These are phyloP conservation scores for Lasioglossum zephyrum DNA, from an alignment of 2,888 invertebrate species.

Conservation along the genomic window DNA sequence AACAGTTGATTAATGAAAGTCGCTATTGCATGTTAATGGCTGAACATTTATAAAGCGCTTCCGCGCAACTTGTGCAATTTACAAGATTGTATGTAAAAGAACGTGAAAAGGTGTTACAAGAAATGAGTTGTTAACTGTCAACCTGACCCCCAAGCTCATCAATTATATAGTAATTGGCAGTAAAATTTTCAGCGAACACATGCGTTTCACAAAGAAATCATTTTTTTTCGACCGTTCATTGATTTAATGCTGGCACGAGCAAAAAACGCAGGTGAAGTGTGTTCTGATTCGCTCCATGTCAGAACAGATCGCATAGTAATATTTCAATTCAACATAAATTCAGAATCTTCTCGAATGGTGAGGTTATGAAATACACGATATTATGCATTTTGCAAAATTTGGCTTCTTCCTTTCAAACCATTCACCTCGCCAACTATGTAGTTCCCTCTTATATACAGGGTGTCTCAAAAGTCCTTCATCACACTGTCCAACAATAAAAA, in stretches of 20 bases:
- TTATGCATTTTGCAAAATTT: constrained; percentile 74
- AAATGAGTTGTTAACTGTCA: constrained; percentile 54
- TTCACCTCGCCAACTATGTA: neutral
- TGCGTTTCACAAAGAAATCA: constrained; percentile 22
- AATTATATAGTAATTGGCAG: constrained; percentile 26
- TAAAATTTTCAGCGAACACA: constrained; percentile 31
- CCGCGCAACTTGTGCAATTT: constrained; percentile 8
- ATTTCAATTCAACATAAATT: constrained; percentile 56
- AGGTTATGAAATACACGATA: constrained; percentile 75
- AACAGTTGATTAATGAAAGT: constrained; percentile 9
- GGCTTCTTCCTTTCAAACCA: constrained; percentile 18
- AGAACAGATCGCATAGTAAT: constrained; percentile 48
- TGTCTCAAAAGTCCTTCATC: no score
- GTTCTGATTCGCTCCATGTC: neutral
- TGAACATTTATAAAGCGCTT: constrained; percentile 12
- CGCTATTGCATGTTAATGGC: constrained; percentile 25
- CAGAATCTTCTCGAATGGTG: constrained; percentile 57
- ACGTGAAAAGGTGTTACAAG: constrained; percentile 1
- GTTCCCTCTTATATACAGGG: neutral
- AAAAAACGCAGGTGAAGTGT: constrained; percentile 2
- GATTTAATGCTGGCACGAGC: constrained; percentile 22
- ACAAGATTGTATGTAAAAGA: constrained; percentile 26
- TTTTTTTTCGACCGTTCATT: constrained; percentile 23
- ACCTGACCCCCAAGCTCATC: constrained; percentile 51
- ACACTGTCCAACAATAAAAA: no score